phyloP scores from a whole-genome alignment of 1,140 invertebrate genomes.

The Drosophila parvula region DNA sequence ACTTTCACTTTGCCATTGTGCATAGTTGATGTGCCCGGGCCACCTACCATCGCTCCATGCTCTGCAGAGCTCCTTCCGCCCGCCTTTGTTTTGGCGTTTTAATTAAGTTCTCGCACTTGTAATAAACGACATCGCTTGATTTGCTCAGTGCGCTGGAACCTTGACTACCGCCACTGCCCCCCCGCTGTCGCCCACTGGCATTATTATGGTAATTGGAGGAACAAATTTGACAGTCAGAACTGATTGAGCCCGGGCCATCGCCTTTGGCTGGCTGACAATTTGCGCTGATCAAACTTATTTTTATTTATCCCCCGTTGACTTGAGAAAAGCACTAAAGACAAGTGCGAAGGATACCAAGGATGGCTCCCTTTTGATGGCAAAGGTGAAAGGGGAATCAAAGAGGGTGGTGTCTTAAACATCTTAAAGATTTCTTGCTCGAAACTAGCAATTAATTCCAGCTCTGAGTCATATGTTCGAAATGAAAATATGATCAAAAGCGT shows the following conservation, averaged over 20 bases:
- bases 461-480: no score
- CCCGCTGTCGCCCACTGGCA: conserved; percentile 10
- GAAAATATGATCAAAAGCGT: neutral
- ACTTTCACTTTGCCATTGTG: conserved; percentile 75
- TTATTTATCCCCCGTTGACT: conserved; percentile 30
- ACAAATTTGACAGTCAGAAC: conserved; percentile 69
- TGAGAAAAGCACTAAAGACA: neutral
- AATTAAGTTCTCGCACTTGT: conserved; percentile 82
- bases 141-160: conserved; percentile 53
- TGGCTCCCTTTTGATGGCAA: neutral
- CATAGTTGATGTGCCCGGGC: conserved; percentile 64
- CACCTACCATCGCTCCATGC: neutral
- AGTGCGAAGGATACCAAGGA: conserved; percentile 3
- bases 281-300: conserved; percentile 53
- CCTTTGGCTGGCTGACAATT: conserved; percentile 48
- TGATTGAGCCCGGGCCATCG: conserved; percentile 50
- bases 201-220: conserved; percentile 78
- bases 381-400: neutral
- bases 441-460: neutral
- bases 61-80: conserved; percentile 12
- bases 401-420: no score
- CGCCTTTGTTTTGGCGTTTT: conserved; percentile 76
- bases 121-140: conserved; percentile 79
- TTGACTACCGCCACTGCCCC: conserved; percentile 4
- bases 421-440: neutral